Conservation (phyloP, 2,888 invertebrate species). For the Pyrocoelia pectoralis region DNA sequence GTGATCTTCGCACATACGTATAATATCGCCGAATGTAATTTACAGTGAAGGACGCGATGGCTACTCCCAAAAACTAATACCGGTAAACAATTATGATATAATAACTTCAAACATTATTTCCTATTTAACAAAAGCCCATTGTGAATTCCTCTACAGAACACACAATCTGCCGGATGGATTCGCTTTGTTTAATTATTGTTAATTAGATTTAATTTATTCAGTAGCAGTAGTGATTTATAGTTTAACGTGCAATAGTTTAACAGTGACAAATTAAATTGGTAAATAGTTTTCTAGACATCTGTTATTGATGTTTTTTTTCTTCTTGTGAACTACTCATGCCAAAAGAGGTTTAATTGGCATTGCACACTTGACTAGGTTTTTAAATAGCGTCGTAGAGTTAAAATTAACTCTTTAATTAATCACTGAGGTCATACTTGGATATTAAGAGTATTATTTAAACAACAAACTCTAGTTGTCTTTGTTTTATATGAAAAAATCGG, state of each 20-base stretch:
- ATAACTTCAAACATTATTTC: background rate
- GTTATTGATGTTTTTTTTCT: background rate
- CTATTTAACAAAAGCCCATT: background rate
- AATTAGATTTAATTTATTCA: slow-evolving; percentile 12
- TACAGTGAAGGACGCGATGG: too few species aligned
- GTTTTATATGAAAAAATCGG: too few species aligned
- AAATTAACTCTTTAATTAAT: slow-evolving; percentile 18
- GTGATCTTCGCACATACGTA: too few species aligned
- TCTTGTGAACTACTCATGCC: slow-evolving; percentile 6
- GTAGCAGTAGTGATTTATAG: slow-evolving; percentile 5
- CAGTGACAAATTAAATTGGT: slow-evolving; percentile 10
- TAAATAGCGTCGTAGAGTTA: slow-evolving; percentile 13
- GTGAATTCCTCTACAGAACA: background rate
- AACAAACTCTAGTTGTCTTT: too few species aligned
- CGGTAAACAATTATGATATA: too few species aligned
- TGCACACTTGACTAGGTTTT: slow-evolving; percentile 12
- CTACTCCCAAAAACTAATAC: too few species aligned
- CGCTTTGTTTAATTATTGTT: slow-evolving; percentile 8
- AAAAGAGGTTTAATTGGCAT: slow-evolving; percentile 15
- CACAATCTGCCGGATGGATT: background rate
- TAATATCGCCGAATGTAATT: too few species aligned
- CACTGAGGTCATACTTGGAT: slow-evolving; percentile 9
- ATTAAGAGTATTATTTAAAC: slow-evolving; percentile 3
- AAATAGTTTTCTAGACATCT: slow-evolving; percentile 3
- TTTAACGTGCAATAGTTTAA: slow-evolving; percentile 12